Evolutionary conservation across 2,888 invertebrate genomes (phyloP).

Genomic region (Epinotia demarniana): DNA sequence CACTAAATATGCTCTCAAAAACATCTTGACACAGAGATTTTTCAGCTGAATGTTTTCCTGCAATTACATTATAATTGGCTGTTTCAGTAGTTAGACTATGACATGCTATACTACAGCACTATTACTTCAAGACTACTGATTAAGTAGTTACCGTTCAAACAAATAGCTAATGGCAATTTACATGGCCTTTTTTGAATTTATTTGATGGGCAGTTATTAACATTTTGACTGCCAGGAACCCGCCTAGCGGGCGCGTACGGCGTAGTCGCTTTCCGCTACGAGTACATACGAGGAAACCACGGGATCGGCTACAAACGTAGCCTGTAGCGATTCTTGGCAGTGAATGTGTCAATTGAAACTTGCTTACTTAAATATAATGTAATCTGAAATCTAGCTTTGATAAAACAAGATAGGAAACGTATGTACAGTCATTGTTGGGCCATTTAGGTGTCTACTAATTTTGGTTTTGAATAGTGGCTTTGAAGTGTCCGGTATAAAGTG

Average conservation of each 20-base stretch:
- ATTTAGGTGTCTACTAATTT: too few species aligned
- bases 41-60: constrained; percentile 29
- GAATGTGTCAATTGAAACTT: too few species aligned
- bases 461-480: too few species aligned
- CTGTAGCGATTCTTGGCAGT: too few species aligned
- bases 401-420: background rate
- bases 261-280: too few species aligned
- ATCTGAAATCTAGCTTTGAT: background rate
- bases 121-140: constrained; percentile 53
- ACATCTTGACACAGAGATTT: background rate
- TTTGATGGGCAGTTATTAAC: background rate
- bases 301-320: too few species aligned
- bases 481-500: too few species aligned
- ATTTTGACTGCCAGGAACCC: too few species aligned
- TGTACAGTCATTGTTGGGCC: too few species aligned
- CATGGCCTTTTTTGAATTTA: background rate
- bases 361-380: too few species aligned
- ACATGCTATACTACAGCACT: constrained; percentile 57
- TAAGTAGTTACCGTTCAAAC: constrained; percentile 1
- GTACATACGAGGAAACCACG: too few species aligned
- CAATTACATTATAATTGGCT: constrained; percentile 62
- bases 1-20: background rate
- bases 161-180: background rate
- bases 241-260: too few species aligned
- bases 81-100: constrained; percentile 54